Evolutionary conservation across 2,113 vertebrate species (phyloP).

Genomic region (Gallinago paraguaiae): DNA sequence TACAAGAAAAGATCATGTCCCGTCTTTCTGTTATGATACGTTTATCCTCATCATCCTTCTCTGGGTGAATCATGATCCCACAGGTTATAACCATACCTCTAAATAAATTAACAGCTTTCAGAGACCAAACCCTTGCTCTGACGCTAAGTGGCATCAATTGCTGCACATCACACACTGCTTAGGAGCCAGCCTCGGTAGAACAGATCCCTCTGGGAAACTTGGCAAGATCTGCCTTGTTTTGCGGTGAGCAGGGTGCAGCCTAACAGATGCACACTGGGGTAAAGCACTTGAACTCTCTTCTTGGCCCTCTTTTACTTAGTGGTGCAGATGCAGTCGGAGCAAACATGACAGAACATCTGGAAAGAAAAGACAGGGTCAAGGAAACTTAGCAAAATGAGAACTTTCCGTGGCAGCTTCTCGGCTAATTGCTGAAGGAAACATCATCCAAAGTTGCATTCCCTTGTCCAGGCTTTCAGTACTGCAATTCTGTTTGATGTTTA

Average conservation of each 20-base stretch:
- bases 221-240: background rate
- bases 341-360: slow-evolving; percentile 28
- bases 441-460: background rate
- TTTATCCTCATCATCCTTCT: background rate
- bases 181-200: background rate
- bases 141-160: background rate
- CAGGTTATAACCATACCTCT: background rate
- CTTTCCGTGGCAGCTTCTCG: slow-evolving; percentile 1
- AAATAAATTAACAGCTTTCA: background rate
- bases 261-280: background rate
- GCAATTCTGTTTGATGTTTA: background rate
- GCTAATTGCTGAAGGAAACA: background rate
- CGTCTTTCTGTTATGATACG: background rate
- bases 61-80: background rate
- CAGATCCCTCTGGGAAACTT: background rate
- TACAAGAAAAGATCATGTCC: background rate
- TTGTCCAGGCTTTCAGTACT: background rate
- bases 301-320: background rate
- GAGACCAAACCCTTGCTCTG: background rate
- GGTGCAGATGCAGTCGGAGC: background rate
- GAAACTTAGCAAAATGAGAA: slow-evolving; percentile 6
- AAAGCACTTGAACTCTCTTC: slow-evolving; percentile 24
- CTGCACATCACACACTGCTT: background rate
- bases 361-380: slow-evolving; percentile 21
- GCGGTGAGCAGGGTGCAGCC: background rate